A percentile compares a stretch with the other conserved stretches of the same genome.
phyloP scores from a whole-genome alignment of 2,888 invertebrate genomes.

The Sarcophaga variegata region DNA sequence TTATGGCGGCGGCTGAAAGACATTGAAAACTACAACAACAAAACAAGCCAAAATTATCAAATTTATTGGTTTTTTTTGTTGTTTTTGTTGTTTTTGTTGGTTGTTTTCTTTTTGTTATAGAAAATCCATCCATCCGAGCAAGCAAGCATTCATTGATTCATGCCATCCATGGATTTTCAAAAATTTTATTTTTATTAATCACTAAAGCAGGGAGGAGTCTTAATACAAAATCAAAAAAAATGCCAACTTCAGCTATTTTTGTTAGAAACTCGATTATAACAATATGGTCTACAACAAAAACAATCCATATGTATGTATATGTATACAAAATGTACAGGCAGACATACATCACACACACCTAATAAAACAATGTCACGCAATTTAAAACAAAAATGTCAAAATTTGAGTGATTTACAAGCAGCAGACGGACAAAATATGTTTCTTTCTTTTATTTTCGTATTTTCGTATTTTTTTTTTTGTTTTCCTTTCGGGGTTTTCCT shows the following conservation, averaged over 20 bases:
- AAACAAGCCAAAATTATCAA: constrained; percentile 68
- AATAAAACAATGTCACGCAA: constrained; percentile 82
- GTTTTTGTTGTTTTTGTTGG: constrained; percentile 53
- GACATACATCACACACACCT: constrained; percentile 72
- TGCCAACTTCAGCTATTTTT: constrained; percentile 9
- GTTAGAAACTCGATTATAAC: constrained; percentile 40
- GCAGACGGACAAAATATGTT: constrained; percentile 71
- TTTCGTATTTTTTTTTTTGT: constrained; percentile 3
- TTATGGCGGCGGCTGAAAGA: constrained; percentile 62
- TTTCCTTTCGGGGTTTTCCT: constrained; percentile 13
- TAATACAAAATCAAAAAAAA: constrained; percentile 51
- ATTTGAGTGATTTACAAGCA: constrained; percentile 81
- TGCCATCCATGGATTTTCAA: constrained; percentile 44
- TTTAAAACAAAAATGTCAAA: constrained; percentile 81
- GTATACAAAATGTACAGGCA: background rate
- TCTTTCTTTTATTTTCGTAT: constrained; percentile 20
- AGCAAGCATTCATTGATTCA: constrained; percentile 44
- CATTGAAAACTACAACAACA: constrained; percentile 35
- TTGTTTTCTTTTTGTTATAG: background rate
- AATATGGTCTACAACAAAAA: constrained; percentile 31
- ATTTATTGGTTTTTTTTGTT: constrained; percentile 58
- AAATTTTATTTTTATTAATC: constrained; percentile 43
- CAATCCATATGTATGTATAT: background rate
- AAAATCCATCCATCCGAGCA: constrained; percentile 26
- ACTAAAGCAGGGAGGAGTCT: constrained; percentile 65